Evolutionary conservation across 2,113 vertebrate species (phyloP), one percentile per base, ranked within the genome.

Genomic region (Ondatra zibethicus): DNA sequence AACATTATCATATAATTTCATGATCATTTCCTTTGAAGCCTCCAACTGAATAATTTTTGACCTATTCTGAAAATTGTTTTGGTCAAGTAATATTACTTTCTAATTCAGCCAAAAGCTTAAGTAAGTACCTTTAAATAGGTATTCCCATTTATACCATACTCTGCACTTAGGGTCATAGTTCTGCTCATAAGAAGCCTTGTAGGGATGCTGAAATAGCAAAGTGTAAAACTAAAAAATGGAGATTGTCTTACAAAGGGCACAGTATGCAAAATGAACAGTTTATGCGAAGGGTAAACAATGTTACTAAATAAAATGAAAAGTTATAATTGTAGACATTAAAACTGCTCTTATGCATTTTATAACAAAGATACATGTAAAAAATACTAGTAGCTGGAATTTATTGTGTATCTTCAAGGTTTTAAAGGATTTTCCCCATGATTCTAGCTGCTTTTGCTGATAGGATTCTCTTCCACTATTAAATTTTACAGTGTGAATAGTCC

Each of bases 201-300:
- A 98, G 97, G 96, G 98, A 98, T 99, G 99, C 99, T 99, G 99
- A 99, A 98, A 97, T 98, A 98, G 99, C 99, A 99, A 97, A 99
- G 99, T 98, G 91, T 97, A 95, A 98, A 98, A 97, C 97, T 99
- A 99, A 99, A 99, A 99, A 99, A 99, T 99, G 98, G 98, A 94
- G 96, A 39, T 50, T 97, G 97, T 94, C 96, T 84, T 98, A 93
- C 47, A 97, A 98, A 98, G 98, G 98, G 97, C 98, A 98, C n/a
- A 97, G 89, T 96, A 95, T 98, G 98, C 98, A 98, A 98, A 96
- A 97, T 98, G 97, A 98, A 95, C 93, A 97, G 96, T 95, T 94
- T 92, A 70, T 75, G 96, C 95, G 97, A 98, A 97, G 92, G 92
- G 42, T 97, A 98, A 96, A 97, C 93, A 89, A 33, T 97, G 98